phyloP scores from a whole-genome alignment of 2,888 invertebrate genomes.

The Pollenia amentaria region DNA sequence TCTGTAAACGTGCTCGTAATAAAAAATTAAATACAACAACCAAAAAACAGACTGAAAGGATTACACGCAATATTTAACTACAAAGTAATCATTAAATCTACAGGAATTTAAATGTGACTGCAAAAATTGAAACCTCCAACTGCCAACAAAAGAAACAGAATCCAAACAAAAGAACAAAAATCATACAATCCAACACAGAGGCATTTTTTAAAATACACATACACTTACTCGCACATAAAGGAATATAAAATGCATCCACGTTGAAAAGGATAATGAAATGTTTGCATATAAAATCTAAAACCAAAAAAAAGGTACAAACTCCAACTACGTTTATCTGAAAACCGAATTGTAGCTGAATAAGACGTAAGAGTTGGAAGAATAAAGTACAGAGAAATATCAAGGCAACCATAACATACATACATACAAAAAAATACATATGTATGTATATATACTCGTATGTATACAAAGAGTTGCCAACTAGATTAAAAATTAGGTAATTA shows the following conservation, averaged over 20 bases:
- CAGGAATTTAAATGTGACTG: constrained; percentile 66
- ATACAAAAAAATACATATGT: not conserved
- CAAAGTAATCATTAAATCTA: constrained; percentile 72
- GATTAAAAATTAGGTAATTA: not conserved
- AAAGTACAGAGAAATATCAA: constrained; percentile 17
- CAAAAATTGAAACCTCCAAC: constrained; percentile 60
- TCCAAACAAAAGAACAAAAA: constrained; percentile 58
- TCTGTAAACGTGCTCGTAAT: constrained; percentile 7
- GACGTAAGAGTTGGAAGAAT: constrained; percentile 3
- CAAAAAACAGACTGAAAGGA: constrained; percentile 61
- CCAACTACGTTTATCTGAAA: constrained; percentile 18
- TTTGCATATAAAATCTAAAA: constrained; percentile 78
- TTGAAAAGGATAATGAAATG: constrained; percentile 78
- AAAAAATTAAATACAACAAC: constrained; percentile 24
- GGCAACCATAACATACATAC: not conserved
- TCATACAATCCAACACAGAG: constrained; percentile 38
- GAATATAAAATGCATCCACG: constrained; percentile 72
- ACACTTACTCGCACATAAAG: constrained; percentile 36
- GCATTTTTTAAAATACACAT: constrained; percentile 30
- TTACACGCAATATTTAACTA: constrained; percentile 61
- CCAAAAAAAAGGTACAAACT: constrained; percentile 73
- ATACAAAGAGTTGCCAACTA: not conserved
- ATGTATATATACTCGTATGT: not conserved
- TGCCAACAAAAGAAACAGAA: constrained; percentile 46
- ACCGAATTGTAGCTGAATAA: not conserved